Percentiles rank a stretch among this genome's conserved stretches.
Conservation (phyloP, 2,797 vertebrate species). For the Rhadinocentrus ornatus region DNA sequence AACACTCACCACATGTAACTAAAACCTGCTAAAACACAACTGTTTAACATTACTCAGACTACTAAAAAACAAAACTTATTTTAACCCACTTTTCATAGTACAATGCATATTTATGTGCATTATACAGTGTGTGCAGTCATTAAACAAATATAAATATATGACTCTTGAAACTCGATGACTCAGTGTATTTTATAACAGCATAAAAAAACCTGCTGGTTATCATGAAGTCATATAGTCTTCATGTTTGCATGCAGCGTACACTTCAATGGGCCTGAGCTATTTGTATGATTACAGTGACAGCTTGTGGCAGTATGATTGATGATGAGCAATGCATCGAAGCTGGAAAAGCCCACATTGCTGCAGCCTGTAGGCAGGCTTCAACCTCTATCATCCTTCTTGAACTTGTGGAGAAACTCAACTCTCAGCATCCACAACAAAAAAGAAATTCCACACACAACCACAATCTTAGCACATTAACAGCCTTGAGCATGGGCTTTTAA, state of each 20-base stretch:
- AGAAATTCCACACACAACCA: slow-evolving; percentile 58
- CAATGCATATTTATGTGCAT: not conserved
- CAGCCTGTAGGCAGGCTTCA: slow-evolving; percentile 58
- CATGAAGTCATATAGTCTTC: slow-evolving; percentile 12
- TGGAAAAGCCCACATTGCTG: slow-evolving; percentile 54
- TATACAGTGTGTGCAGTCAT: not conserved
- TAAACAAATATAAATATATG: not conserved
- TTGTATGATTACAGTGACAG: slow-evolving; percentile 59
- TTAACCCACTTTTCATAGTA: not conserved
- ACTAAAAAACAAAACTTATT: not conserved
- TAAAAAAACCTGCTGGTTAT: not conserved
- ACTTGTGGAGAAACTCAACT: slow-evolving; percentile 18
- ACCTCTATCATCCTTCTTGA: slow-evolving; percentile 41
- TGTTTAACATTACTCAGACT: not conserved
- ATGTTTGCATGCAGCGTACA: slow-evolving; percentile 28
- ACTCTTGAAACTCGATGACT: not conserved
- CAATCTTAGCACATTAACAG: slow-evolving; percentile 75
- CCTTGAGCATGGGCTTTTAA: slow-evolving; percentile 60
- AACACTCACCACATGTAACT: not conserved
- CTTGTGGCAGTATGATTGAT: slow-evolving; percentile 74
- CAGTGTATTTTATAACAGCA: slow-evolving; percentile 5
- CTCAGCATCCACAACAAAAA: slow-evolving; percentile 37
- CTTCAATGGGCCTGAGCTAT: slow-evolving; percentile 32
- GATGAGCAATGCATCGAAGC: slow-evolving; percentile 58
- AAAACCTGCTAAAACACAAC: not conserved